Base-by-base conservation (phyloP, 2,888 invertebrate species). In the Lasioglossum oenotherae region DNA sequence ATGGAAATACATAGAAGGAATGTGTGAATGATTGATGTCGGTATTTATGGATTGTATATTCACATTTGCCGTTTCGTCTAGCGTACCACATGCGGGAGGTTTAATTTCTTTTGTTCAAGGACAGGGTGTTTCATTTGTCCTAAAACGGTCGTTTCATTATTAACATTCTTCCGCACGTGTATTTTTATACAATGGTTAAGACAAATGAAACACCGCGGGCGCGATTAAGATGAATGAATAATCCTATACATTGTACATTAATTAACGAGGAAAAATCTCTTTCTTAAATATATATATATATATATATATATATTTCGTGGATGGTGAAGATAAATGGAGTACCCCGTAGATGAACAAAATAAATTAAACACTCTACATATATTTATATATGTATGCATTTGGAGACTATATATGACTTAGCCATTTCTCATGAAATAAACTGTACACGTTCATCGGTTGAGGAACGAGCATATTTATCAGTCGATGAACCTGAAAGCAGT, bases 1-100 rank as follows among this genome's bases (percentile, higher is more conserved):
- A 23, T 69, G 69, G 38, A 38, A 69, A 69, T 69, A 69, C 69
- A 69, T 69, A 69, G 38, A 69, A 69, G 38, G 69, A 69, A 69
- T 38, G 69, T 38, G 16, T 35, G 69, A 69, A 69, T 69, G 35
- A 69, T 69, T 38, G 69, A 69, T 69, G 35, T 35, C 23, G 19
- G 69, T 69, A 38, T 38, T 44, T 35, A 38, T 69, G 69, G 35
- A 69, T 69, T 69, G 69, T 23, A 35, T 69, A 69, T 69, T 69
- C 69, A 69, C 69, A 69, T 69, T 64, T 64, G 16, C 64, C 31
- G 69, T 69, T 71, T 71, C 41, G 41, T 71, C 14, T 41, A 41
- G 12, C 71, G 41, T n/a, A 41, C 41, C 38, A n/a, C 71, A 41
- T 71, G 41, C 38, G 16, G 71, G 71, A 71, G 10, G 71, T 71